A percentile compares a stretch with the other conserved stretches of the same genome.
Conservation (phyloP, 2,113 vertebrate genomes). For the Oreochromis tanganicae region DNA sequence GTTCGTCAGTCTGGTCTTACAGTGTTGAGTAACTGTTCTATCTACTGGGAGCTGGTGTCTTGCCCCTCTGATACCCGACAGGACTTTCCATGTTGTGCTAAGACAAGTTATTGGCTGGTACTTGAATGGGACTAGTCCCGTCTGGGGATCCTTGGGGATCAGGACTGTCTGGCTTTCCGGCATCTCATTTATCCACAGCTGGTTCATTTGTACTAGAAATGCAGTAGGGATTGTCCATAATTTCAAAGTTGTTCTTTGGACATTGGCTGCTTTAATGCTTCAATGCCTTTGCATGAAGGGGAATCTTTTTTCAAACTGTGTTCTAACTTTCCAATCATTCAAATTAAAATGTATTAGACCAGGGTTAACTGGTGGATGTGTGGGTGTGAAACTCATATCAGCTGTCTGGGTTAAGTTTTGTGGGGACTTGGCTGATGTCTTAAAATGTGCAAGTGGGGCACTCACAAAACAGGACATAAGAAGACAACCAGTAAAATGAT, state of each 20-base stretch:
- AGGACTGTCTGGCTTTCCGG: too few species aligned
- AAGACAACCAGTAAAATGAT: neutral
- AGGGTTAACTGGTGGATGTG: neutral
- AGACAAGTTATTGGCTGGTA: too few species aligned
- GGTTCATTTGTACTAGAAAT: too few species aligned
- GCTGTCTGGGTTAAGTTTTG: neutral
- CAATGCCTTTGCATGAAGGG: neutral
- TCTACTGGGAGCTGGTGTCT: too few species aligned
- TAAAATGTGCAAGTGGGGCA: neutral
- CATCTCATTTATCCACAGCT: too few species aligned
- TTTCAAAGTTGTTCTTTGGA: neutral
- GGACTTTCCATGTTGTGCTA: too few species aligned
- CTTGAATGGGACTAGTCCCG: too few species aligned
- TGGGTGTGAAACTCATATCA: neutral
- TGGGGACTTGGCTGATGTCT: neutral
- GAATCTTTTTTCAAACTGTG: neutral
- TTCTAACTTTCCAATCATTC: neutral
- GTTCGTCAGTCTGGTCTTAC: too few species aligned
- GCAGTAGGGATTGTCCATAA: neutral
- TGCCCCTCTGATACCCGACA: too few species aligned
- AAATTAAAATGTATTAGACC: neutral
- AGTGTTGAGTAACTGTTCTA: too few species aligned
- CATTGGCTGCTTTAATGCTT: neutral
- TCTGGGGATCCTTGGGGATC: too few species aligned
- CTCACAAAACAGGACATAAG: neutral